A percentile compares a stretch with the other conserved stretches of the same genome.
These are phyloP conservation scores for Halisarca cf. caerulea DNA, from an alignment of 37 sponge, comb jelly and placozoan species.

Conservation along the genomic window DNA sequence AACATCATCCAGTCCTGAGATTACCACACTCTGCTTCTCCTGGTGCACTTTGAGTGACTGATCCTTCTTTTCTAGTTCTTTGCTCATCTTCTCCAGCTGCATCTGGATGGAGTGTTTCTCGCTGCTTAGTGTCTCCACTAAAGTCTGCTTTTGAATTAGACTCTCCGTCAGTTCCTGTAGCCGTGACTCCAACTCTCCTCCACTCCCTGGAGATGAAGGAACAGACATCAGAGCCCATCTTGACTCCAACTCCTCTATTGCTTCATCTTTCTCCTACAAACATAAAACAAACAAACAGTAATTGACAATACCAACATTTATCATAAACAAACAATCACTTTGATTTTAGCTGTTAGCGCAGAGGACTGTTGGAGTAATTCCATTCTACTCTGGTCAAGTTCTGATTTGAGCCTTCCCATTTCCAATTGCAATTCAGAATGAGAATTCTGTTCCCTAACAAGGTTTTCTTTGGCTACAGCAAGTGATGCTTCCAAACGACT, in stretches of 20 bases:
- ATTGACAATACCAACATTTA: no score
- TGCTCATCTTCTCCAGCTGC: conserved; percentile 69
- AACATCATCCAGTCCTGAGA: background rate
- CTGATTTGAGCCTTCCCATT: background rate
- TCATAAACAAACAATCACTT: background rate
- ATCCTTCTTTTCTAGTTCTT: background rate
- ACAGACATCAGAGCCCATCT: background rate
- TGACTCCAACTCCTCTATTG: background rate
- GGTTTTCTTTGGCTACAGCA: conserved; percentile 1
- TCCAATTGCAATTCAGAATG: background rate
- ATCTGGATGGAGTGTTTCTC: conserved; percentile 70
- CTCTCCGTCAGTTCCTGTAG: conserved; percentile 82
- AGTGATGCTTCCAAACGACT: conserved; percentile 12
- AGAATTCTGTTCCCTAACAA: background rate
- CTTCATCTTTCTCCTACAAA: background rate
- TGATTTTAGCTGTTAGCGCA: background rate
- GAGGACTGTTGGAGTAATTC: conserved; percentile 12
- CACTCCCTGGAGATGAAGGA: conserved; percentile 6
- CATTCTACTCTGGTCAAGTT: background rate
- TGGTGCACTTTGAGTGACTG: background rate
- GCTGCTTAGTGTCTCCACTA: conserved; percentile 76
- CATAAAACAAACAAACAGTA: background rate
- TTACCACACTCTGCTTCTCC: background rate
- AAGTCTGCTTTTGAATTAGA: conserved; percentile 81
- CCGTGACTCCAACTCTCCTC: conserved; percentile 58